These are phyloP conservation scores for Pavo muticus DNA, from an alignment of 2,113 vertebrate genomes.

Conservation along the genomic window DNA sequence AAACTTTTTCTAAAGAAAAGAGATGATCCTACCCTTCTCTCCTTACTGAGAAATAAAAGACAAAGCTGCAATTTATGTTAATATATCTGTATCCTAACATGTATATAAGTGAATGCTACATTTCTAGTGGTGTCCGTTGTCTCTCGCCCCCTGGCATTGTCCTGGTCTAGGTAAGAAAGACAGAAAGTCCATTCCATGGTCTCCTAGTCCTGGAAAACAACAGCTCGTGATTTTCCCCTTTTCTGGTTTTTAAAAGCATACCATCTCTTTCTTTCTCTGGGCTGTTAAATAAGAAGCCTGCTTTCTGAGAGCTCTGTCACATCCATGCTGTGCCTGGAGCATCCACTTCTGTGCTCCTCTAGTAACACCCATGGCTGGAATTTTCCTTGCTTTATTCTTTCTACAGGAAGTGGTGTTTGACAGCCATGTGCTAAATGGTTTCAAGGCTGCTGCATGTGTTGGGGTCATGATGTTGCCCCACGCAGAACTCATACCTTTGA, in stretches of 20 bases:
- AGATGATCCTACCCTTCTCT: not conserved
- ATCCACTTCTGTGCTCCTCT: not conserved
- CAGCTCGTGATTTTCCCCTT: not conserved
- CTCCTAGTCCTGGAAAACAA: not conserved
- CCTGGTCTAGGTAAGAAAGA: not conserved
- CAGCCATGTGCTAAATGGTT: not conserved
- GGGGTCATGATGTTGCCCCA: not conserved
- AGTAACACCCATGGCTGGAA: not conserved
- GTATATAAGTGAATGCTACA: accelerated
- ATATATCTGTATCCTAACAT: not conserved
- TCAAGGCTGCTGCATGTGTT: not conserved
- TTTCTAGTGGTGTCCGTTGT: accelerated
- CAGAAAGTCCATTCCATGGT: not conserved
- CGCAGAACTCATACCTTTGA: not conserved
- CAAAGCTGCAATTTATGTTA: not conserved
- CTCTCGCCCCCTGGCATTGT: not conserved
- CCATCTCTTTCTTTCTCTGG: not conserved
- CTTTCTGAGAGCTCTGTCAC: accelerated
- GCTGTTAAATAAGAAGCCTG: not conserved
- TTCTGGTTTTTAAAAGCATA: not conserved
- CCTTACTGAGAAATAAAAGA: not conserved
- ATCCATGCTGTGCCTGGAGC: not conserved
- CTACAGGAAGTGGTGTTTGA: not conserved
- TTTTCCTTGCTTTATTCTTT: not conserved
- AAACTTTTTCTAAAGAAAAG: not conserved